Conservation (phyloP, 2,888 invertebrate species). For the Agrotis ipsilon region DNA sequence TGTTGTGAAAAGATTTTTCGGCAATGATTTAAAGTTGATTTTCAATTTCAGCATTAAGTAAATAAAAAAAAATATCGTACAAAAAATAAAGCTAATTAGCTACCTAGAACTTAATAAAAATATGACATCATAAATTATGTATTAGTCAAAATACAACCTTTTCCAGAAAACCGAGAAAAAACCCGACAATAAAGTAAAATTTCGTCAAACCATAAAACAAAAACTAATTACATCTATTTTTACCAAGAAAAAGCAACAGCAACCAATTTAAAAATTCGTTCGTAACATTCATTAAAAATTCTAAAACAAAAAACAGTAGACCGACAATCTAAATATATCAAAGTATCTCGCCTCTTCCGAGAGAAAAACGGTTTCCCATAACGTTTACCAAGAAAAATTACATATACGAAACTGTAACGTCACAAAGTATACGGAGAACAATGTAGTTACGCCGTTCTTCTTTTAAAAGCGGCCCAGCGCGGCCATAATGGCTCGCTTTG, state of each 20-base stretch:
- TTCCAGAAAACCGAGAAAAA: too few relatives aligned
- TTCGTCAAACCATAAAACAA: background rate
- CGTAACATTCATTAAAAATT: slow-evolving; percentile 43
- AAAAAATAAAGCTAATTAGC: too few relatives aligned
- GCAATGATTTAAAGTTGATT: too few relatives aligned
- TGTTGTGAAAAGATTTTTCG: too few relatives aligned
- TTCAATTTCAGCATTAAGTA: too few relatives aligned
- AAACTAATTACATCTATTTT: slow-evolving; percentile 9
- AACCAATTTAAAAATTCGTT: slow-evolving; percentile 26
- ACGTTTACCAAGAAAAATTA: slow-evolving; percentile 82
- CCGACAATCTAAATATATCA: slow-evolving; percentile 73
- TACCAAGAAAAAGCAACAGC: background rate
- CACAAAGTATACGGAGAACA: slow-evolving; percentile 68
- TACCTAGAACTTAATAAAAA: too few relatives aligned
- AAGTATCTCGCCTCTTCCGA: slow-evolving; percentile 68
- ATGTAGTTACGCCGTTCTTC: slow-evolving; percentile 74
- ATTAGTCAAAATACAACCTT: too few relatives aligned
- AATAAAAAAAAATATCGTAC: too few relatives aligned
- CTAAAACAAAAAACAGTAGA: slow-evolving; percentile 63
- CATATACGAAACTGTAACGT: slow-evolving; percentile 66
- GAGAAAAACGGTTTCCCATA: slow-evolving; percentile 85
- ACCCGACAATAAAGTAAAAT: background rate
- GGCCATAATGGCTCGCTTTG: slow-evolving; percentile 92
- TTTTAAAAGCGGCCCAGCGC: slow-evolving; percentile 64
- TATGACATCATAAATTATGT: too few relatives aligned